Base-by-base conservation (phyloP, 1,140 invertebrate genomes). In the Ostrea edulis region DNA sequence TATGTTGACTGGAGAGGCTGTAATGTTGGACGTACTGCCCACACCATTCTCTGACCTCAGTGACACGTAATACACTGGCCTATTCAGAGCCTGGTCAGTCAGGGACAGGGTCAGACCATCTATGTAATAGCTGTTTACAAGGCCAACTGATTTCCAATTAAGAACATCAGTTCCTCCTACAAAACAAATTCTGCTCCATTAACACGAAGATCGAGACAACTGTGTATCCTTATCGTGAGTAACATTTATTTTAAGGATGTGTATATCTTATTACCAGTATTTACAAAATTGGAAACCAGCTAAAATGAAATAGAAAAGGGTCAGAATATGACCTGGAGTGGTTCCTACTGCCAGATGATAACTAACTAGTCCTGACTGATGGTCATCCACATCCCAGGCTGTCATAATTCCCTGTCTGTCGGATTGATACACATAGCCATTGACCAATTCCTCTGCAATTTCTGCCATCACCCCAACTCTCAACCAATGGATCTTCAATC, bases 21-120 rank as follows among this genome's bases (percentile, higher is more conserved):
- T 35, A 5, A 54, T 25, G 0, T 20, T 51, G 87, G 90, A 91
- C 54, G 82, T 84, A 12, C 86, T 54, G 8, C 91, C 92, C 8
- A 91, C 93, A 12, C 92, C 91, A 87, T 93, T 93, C 8, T 86
- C 81, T 14, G 90, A 89, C 62, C 89, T 90, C 0, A 92, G 85
- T 12, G 89, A 90, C 53, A 93, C 91, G 86, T 92, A 93, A 86
- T 93, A 93, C 3, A 90, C 68, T 25, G 91, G 91, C 12, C 17
- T 55, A 11, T 87, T 85, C 0, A 82, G 85, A 9, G 22, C 51
- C 35, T 77, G 5, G 51, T 87, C 83, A 58, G 84, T 86, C 11
- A 89, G 25, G 17, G 58, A 29, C n/a, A 89, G 84, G 22, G 51
- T 55, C 85, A 89, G 77, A 14, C 90, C 86, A 82, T 62, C 55